phyloP scores from a whole-genome alignment of 2,888 invertebrate species.

The Ectobius pallidus region DNA sequence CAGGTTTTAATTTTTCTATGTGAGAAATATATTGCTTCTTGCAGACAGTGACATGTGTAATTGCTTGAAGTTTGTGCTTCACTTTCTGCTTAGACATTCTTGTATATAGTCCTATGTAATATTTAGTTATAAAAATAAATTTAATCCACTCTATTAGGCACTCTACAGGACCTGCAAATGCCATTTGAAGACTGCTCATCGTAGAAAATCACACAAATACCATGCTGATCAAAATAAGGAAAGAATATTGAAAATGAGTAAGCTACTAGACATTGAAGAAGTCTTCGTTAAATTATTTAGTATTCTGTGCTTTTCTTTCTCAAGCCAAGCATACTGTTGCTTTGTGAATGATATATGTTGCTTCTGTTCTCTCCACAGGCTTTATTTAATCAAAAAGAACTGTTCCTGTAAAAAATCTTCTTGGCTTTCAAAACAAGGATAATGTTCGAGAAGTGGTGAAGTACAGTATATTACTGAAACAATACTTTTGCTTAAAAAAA shows the following conservation, averaged over 20 bases:
- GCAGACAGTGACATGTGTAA: too few relatives aligned
- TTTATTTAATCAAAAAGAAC: not conserved
- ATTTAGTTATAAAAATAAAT: too few relatives aligned
- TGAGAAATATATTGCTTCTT: too few relatives aligned
- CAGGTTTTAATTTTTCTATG: too few relatives aligned
- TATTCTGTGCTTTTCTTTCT: not conserved
- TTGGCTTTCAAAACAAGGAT: not conserved
- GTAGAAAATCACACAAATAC: not conserved
- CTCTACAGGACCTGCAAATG: conserved; percentile 8
- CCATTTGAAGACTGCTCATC: conserved; percentile 18
- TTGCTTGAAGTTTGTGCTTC: too few relatives aligned
- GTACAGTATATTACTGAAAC: too few relatives aligned
- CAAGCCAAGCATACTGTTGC: not conserved
- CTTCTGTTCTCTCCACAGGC: not conserved
- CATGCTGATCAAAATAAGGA: not conserved
- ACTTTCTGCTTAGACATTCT: too few relatives aligned
- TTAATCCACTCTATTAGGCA: conserved; percentile 15
- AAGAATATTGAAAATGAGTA: not conserved
- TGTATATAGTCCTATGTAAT: too few relatives aligned
- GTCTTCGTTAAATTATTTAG: not conserved
- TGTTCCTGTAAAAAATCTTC: too few relatives aligned
- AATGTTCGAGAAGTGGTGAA: too few relatives aligned
- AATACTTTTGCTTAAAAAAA: too few relatives aligned
- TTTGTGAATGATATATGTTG: not conserved
- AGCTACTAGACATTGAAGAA: not conserved